Conservation (phyloP, 2,888 invertebrate species). For the Metalampra italica region DNA sequence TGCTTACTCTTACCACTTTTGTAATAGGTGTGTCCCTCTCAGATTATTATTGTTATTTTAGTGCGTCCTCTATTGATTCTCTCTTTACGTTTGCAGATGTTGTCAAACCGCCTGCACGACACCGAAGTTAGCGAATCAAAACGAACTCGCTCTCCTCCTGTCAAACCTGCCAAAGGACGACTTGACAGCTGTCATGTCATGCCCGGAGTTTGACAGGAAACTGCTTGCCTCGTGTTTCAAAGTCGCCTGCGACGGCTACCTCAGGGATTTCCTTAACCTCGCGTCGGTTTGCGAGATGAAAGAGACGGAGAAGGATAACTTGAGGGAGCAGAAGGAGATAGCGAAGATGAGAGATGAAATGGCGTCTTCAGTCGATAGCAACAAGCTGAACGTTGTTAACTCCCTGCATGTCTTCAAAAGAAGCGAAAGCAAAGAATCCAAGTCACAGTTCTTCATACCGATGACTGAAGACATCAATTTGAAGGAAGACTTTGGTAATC, state of each 20-base stretch:
- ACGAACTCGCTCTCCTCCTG: conserved; percentile 51
- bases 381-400: conserved; percentile 61
- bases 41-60: no score
- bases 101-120: conserved; percentile 45
- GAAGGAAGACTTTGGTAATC: conserved; percentile 58
- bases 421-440: conserved; percentile 62
- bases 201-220: conserved; percentile 70
- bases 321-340: conserved; percentile 45
- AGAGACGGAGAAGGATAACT: conserved; percentile 52
- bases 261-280: conserved; percentile 54
- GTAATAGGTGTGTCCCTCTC: no score
- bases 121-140: conserved; percentile 49
- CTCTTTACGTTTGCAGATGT: conserved; percentile 58
- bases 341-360: conserved; percentile 48
- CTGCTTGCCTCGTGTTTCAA: conserved; percentile 71
- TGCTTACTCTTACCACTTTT: no score
- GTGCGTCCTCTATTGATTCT: no score
- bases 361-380: conserved; percentile 61
- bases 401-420: conserved; percentile 63
- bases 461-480: conserved; percentile 51
- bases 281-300: conserved; percentile 51
- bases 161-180: conserved; percentile 54
- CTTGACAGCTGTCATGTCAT: conserved; percentile 64
- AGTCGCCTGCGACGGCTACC: conserved; percentile 67
- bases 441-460: conserved; percentile 72